A percentile compares a stretch with the other conserved stretches of the same genome.
Evolutionary conservation across 2,113 vertebrate genomes (phyloP).

Genomic region (Datnioides undecimradiatus): DNA sequence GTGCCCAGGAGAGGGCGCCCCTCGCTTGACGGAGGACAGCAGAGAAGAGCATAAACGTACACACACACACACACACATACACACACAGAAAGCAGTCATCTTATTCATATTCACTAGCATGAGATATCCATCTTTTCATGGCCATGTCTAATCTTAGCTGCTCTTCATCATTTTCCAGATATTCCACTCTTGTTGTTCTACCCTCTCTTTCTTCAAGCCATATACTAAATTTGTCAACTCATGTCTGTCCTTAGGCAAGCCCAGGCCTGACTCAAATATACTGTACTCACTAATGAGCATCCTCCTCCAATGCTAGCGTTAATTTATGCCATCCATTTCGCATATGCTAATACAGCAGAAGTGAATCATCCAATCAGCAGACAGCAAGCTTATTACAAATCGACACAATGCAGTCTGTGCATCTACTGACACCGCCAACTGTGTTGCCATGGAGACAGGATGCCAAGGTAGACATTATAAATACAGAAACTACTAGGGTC

Average conservation of each 20-base stretch:
- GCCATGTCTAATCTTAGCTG: slow-evolving; percentile 7
- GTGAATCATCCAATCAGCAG: slow-evolving; percentile 22
- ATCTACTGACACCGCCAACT: slow-evolving; percentile 26
- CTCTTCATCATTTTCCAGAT: slow-evolving; percentile 41
- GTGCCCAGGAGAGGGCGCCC: slow-evolving; percentile 74
- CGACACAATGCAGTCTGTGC: slow-evolving; percentile 44
- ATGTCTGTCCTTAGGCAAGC: background rate
- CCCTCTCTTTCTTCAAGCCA: background rate
- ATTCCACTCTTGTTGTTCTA: background rate
- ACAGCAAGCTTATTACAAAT: slow-evolving; percentile 46
- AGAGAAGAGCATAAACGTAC: slow-evolving; percentile 4
- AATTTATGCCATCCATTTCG: slow-evolving; percentile 40
- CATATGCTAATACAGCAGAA: slow-evolving; percentile 25
- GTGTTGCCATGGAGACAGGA: slow-evolving; percentile 81
- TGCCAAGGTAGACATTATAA: slow-evolving; percentile 67
- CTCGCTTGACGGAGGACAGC: slow-evolving; percentile 1
- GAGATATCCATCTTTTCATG: slow-evolving; percentile 27
- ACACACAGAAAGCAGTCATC: background rate
- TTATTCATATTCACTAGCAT: slow-evolving; percentile 32
- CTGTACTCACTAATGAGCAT: slow-evolving; percentile 16
- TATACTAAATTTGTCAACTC: background rate
- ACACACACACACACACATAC: slow-evolving; percentile 2
- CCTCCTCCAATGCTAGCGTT: background rate
- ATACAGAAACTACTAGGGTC: slow-evolving; percentile 39
- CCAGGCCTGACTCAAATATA: slow-evolving; percentile 4